Conservation (phyloP, 2,113 vertebrate species). For the Heterotilapia buettikoferi region DNA sequence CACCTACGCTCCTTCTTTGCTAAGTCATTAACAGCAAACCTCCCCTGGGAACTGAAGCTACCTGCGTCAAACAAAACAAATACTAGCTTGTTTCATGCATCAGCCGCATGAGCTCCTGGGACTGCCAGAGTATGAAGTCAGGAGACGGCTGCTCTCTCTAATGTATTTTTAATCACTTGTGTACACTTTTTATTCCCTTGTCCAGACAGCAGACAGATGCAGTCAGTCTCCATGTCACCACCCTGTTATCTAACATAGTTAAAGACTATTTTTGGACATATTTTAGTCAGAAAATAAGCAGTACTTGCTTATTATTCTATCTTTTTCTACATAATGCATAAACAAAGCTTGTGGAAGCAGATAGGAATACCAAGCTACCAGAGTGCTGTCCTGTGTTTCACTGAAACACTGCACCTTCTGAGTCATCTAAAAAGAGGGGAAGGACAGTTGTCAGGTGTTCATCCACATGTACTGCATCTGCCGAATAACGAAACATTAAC, state of each 20-base stretch:
- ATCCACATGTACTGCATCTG: neutral
- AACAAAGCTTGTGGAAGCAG: neutral
- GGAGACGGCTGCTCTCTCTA: constrained; percentile 12
- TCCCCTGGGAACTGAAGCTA: constrained; percentile 43
- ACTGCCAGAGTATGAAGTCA: constrained; percentile 19
- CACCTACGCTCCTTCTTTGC: constrained; percentile 28
- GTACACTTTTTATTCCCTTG: constrained; percentile 13
- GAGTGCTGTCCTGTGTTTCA: neutral
- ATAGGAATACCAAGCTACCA: neutral
- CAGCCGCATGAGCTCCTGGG: constrained; percentile 21
- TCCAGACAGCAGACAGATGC: constrained; percentile 13
- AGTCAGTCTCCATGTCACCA: neutral
- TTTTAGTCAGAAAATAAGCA: neutral
- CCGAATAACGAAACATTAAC: constrained; percentile 1
- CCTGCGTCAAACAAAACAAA: constrained; percentile 63
- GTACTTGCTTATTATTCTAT: neutral
- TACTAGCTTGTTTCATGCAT: constrained; percentile 41
- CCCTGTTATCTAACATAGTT: constrained; percentile 5
- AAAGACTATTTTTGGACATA: neutral
- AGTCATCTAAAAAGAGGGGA: neutral
- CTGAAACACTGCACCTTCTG: neutral
- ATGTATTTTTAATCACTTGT: constrained; percentile 59
- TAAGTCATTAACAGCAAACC: constrained; percentile 48
- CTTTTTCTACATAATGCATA: neutral
- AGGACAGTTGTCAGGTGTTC: constrained; percentile 5